A percentile compares a stretch with the other conserved stretches of the same genome.
phyloP scores from a whole-genome alignment of 2,113 vertebrate species.

The Chaetops frenatus region DNA sequence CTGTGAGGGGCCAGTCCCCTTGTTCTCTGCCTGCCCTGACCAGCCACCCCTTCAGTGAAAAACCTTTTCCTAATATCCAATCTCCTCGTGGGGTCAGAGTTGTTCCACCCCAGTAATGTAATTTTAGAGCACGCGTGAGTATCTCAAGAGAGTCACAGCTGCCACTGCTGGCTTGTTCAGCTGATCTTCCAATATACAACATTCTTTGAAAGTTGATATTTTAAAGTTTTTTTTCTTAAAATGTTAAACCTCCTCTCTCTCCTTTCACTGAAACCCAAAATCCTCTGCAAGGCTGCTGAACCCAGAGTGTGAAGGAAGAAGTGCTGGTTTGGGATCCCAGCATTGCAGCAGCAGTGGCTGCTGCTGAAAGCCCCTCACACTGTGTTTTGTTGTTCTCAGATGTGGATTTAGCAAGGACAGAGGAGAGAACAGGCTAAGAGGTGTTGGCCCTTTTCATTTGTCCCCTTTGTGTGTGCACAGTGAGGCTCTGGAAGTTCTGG shows the following conservation, averaged over 20 bases:
- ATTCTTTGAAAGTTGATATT: not conserved
- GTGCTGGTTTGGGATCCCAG: not conserved
- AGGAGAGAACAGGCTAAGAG: not conserved
- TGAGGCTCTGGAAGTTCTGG: not conserved
- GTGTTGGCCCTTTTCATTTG: not conserved
- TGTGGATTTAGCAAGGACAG: not conserved
- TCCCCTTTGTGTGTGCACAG: not conserved
- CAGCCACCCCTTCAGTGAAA: not conserved
- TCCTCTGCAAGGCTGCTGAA: not conserved
- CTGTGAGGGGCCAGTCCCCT: not conserved
- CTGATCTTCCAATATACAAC: not conserved
- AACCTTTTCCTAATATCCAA: not conserved
- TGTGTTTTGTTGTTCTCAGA: not conserved
- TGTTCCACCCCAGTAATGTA: not conserved
- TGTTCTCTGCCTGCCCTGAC: not conserved
- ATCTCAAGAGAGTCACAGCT: not conserved
- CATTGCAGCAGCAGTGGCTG: not conserved
- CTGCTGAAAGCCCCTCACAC: rapidly evolving
- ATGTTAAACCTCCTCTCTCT: not conserved
- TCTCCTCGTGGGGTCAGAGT: not conserved
- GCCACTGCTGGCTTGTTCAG: not conserved
- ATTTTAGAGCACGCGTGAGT: not conserved
- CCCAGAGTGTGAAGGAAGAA: not conserved
- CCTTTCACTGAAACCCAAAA: not conserved
- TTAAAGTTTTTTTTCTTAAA: not conserved